Evolutionary conservation across 2,888 invertebrate genomes (phyloP), one percentile per base, ranked within the genome.

Genomic region (Congeria kusceri): DNA sequence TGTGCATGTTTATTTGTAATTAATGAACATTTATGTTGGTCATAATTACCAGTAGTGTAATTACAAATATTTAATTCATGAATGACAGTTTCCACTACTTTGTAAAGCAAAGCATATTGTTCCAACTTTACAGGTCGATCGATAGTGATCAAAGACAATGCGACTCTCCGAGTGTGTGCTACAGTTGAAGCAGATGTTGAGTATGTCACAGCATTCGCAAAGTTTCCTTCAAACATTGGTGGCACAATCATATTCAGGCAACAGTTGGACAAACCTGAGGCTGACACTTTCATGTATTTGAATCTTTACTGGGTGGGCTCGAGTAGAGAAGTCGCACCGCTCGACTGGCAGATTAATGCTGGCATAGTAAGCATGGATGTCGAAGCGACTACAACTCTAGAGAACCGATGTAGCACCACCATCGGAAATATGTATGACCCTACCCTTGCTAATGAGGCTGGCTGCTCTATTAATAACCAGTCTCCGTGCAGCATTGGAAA

Each of bases 231-330:
- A 9, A 66, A 47, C 2, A 62, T 90, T 0, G 88, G 82, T 0
- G 90, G 90, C 7, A 78, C 62, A 0, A 72, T 89, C 18, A 66
- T 85, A n/a, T 88, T 90, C 66, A 75, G 90, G 0, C 87, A 88
- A 49, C 66, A 73, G 20, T 70, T 77, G 9, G 70, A 73, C 13
- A 65, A 62, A 28, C 65, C 62, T 2, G 47, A 73, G 20, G 83
- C 80, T n/a, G 80, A 82, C 27, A 82, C 86, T 3, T 80, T 86
- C 3, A 80, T 90, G 18, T 86, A 78, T 47, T 53, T 77, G 1
- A 76, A 88, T 29, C 71, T 88, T 11, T 87, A 71, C 64, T 80
- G 67, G 57, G 67, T 83, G 18, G 67, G 57, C 15, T 58, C 71
- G 7, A 77, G 77, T 18, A 46, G 56, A 25, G 39, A 62, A 18